Evolutionary conservation across 2,113 vertebrate species (phyloP).

Genomic region (Ammospiza caudacuta): DNA sequence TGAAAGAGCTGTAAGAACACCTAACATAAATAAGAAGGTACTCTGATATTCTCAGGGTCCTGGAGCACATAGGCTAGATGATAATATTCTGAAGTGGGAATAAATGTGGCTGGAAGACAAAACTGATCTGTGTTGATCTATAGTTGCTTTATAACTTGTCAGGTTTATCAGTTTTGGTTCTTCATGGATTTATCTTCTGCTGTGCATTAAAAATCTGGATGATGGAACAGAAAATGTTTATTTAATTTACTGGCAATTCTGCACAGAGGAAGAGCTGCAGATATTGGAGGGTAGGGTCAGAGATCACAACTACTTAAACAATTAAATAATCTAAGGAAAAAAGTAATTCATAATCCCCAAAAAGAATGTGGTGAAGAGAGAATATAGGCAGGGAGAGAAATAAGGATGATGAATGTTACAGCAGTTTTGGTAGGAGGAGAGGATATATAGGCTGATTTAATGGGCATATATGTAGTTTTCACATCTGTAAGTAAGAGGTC

Average conservation of each 20-base stretch:
- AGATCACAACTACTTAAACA: background rate
- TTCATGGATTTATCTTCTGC: background rate
- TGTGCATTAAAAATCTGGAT: background rate
- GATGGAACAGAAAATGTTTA: background rate
- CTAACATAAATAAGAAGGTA: background rate
- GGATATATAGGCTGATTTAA: background rate
- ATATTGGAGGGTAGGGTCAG: background rate
- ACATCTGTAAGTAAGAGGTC: background rate
- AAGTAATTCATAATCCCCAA: background rate
- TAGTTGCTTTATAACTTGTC: background rate
- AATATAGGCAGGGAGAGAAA: background rate
- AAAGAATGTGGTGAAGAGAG: background rate
- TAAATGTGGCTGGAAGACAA: background rate
- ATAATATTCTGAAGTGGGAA: background rate
- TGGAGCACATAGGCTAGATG: background rate
- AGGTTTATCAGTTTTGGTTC: background rate
- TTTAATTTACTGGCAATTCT: background rate
- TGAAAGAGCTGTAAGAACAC: background rate
- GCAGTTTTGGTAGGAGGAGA: background rate
- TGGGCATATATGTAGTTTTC: background rate
- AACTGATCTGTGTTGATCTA: background rate
- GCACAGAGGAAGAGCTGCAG: background rate
- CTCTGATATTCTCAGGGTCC: background rate
- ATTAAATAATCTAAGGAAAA: background rate
- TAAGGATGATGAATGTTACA: background rate